These are phyloP conservation scores for Volucella zonaria DNA, from an alignment of 2,888 invertebrate genomes.

Conservation along the genomic window DNA sequence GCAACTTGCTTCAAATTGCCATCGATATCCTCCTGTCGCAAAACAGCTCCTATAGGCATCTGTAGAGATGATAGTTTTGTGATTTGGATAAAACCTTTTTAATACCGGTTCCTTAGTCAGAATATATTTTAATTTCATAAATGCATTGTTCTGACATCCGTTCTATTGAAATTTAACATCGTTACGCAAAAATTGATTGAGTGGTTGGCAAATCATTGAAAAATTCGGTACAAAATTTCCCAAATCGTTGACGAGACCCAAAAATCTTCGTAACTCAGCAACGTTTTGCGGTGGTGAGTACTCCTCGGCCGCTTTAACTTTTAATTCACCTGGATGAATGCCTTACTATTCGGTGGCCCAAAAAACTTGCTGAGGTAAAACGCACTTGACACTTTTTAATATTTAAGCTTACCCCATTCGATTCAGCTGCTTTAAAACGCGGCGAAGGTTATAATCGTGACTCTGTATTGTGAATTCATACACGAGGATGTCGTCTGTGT, in stretches of 20 bases:
- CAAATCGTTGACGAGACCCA: slow-evolving; percentile 27
- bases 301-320: slow-evolving; percentile 34
- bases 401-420: slow-evolving; percentile 19
- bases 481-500: slow-evolving; percentile 55
- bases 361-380: slow-evolving; percentile 8
- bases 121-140: background rate
- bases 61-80: too few relatives aligned
- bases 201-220: slow-evolving; percentile 15
- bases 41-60: background rate
- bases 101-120: too few relatives aligned
- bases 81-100: too few relatives aligned
- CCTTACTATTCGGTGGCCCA: slow-evolving; percentile 33
- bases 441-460: too few relatives aligned
- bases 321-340: slow-evolving; percentile 37
- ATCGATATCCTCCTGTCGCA: background rate
- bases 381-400: slow-evolving; percentile 48
- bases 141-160: too few relatives aligned
- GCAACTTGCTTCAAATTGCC: too few relatives aligned
- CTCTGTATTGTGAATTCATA: too few relatives aligned
- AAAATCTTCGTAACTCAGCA: slow-evolving; percentile 17
- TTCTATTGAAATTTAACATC: background rate
- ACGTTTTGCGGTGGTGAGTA: slow-evolving; percentile 1
- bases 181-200: slow-evolving; percentile 14
- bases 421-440: too few relatives aligned
- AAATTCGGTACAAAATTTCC: slow-evolving; percentile 29